Evolutionary conservation across 1,140 invertebrate species (phyloP).

Genomic region (Drosophila lowei): DNA sequence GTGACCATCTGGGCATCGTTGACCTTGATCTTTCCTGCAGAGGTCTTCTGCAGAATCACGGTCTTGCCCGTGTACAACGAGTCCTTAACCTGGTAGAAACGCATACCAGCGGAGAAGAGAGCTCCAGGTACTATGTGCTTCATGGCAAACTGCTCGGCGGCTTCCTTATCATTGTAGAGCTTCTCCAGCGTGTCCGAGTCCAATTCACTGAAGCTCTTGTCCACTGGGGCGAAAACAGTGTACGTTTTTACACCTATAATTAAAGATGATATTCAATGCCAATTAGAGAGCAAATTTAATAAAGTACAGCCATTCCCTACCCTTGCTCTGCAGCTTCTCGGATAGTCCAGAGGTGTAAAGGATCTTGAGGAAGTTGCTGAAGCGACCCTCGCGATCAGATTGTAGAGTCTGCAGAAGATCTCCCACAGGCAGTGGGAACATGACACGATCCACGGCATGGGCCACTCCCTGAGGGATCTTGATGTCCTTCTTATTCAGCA

Average conservation of each 20-base stretch:
- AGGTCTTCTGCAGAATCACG: slow-evolving; percentile 89
- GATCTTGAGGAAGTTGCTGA: slow-evolving; percentile 90
- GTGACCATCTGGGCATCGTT: slow-evolving; percentile 90
- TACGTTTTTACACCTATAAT: slow-evolving; percentile 89
- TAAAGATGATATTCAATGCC: background rate
- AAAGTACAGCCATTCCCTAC: slow-evolving; percentile 21
- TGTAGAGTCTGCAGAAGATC: slow-evolving; percentile 92
- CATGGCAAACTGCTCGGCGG: slow-evolving; percentile 90
- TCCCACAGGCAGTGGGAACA: slow-evolving; percentile 93
- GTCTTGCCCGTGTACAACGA: slow-evolving; percentile 87
- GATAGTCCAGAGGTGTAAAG: slow-evolving; percentile 89
- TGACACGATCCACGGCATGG: slow-evolving; percentile 93
- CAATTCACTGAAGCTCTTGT: slow-evolving; percentile 89
- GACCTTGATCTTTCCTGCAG: slow-evolving; percentile 90
- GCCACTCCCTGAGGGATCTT: slow-evolving; percentile 92
- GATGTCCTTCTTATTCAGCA: slow-evolving; percentile 91
- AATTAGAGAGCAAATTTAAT: background rate
- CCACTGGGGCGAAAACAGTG: slow-evolving; percentile 93
- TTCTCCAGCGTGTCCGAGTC: slow-evolving; percentile 86
- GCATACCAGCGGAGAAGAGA: slow-evolving; percentile 92
- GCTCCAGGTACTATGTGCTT: slow-evolving; percentile 90
- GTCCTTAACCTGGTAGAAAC: slow-evolving; percentile 92
- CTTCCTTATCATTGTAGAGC: slow-evolving; percentile 85
- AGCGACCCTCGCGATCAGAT: slow-evolving; percentile 90
- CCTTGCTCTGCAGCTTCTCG: slow-evolving; percentile 86